Base-by-base conservation (phyloP, 2,888 invertebrate species). In the Ormia ochracea region DNA sequence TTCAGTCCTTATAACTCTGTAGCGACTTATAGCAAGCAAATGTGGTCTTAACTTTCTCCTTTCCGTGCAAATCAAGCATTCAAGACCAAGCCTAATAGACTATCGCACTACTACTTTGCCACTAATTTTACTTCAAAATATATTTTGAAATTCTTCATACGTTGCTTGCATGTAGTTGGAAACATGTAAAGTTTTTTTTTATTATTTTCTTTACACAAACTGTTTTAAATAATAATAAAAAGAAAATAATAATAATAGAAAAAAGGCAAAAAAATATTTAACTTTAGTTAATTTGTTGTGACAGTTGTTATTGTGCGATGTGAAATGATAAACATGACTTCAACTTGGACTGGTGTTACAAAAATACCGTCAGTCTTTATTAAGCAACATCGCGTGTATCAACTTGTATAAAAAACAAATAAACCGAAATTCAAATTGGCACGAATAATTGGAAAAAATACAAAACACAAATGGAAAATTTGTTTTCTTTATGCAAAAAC, bases 231-330 rank as follows among this genome's bases (percentile, higher is more conserved):
- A 43, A 41, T 61, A n/a, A 36, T 38, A 14, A n/a, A 43, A 63
- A n/a, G 12, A 19, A 17, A 14, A 4, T 28, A 4, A 28, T 28
- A 28, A 70, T 23, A n/a, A n/a, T n/a, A n/a, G n/a, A 45, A 12
- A 48, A 23, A 48, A 38, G 6, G n/a, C 10, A 1, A 28, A 43
- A 65, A 61, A 50, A 48, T 58, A 56, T 61, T 38, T 52, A 79
- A 69, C 45, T 72, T 75, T 48, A 63, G 52, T 68, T 80, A 80
- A 80, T 80, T 76, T 80, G 75, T 76, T 80, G 80, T 80, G 80
- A 76, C 80, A 80, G 80, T 76, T 80, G 70, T 33, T 41, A 54
- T 68, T 72, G 61, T 80, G 66, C 50, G 59, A 59, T 70, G 79
- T 68, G 66, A 80, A 61, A 61, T 41, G 61, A 74, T 63, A 76